Evolutionary conservation across 37 sponge, comb jelly and placozoan species (phyloP).

Genomic region (Hexactinellida sp.): DNA sequence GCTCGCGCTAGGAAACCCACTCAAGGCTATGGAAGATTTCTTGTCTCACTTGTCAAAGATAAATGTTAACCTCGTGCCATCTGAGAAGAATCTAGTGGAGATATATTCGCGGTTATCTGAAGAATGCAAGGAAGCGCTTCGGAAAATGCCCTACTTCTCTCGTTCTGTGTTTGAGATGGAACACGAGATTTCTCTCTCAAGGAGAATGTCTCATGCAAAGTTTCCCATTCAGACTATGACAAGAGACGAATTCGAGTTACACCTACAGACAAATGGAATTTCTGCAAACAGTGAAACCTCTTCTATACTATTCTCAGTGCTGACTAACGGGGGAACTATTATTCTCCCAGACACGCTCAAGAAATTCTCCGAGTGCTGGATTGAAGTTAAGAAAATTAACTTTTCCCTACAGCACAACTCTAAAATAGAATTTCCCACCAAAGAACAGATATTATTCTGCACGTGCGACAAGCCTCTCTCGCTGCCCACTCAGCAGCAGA

Average conservation of each 20-base stretch:
- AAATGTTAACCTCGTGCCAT: neutral
- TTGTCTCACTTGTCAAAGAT: neutral
- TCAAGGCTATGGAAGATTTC: neutral
- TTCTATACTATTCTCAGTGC: neutral
- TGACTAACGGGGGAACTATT: neutral
- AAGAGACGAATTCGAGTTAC: neutral
- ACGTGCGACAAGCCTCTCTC: neutral
- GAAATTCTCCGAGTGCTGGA: neutral
- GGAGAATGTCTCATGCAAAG: neutral
- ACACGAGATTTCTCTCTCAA: neutral
- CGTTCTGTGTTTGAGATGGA: neutral
- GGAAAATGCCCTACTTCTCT: constrained; percentile 1
- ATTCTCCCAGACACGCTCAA: neutral
- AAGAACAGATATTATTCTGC: neutral
- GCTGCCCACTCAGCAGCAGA: neutral
- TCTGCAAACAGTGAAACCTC: neutral
- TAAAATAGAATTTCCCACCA: neutral
- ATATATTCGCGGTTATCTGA: neutral
- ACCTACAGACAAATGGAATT: neutral
- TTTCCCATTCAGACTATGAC: neutral
- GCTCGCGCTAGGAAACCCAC: neutral
- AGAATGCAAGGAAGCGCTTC: neutral
- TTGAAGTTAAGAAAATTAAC: neutral
- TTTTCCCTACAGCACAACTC: neutral
- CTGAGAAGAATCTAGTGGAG: neutral